Conservation (phyloP, 2,113 vertebrate species). For the Nyctereutes procyonoides region DNA sequence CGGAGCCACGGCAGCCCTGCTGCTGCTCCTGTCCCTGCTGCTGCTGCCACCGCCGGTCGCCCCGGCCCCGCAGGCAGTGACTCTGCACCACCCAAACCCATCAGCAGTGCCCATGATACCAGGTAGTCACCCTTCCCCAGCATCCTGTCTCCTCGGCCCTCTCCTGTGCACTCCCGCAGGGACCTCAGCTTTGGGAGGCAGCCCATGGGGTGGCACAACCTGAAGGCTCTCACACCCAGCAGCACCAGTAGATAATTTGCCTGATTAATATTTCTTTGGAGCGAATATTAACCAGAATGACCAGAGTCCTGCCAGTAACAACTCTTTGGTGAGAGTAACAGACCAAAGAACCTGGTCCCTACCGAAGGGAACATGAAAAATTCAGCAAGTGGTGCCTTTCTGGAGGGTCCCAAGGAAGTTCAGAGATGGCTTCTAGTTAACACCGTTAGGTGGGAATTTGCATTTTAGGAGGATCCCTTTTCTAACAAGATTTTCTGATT, state of each 20-base stretch:
- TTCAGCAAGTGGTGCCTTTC: accelerated
- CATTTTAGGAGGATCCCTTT: not conserved
- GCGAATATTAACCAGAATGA: not conserved
- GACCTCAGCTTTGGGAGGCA: not conserved
- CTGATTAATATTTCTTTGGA: not conserved
- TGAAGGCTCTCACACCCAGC: not conserved
- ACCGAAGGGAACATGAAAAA: accelerated
- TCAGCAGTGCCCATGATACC: slow-evolving; percentile 93
- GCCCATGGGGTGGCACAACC: not conserved
- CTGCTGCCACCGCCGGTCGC: slow-evolving; percentile 84
- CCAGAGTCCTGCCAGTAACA: not conserved
- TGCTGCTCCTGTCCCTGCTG: not conserved
- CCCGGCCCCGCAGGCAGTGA: slow-evolving; percentile 90
- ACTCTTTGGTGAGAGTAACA: not conserved
- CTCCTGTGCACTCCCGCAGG: accelerated
- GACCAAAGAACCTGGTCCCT: not conserved
- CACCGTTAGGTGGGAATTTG: not conserved
- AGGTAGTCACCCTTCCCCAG: slow-evolving; percentile 91
- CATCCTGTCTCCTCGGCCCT: not conserved
- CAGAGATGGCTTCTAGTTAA: not conserved
- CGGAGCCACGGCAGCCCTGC: slow-evolving; percentile 93
- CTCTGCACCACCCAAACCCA: slow-evolving; percentile 90
- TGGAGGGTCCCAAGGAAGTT: not conserved
- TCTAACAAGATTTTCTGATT: not conserved
- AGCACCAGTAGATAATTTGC: not conserved